phyloP scores from a whole-genome alignment of 2,797 vertebrate genomes.

The Periparus ater region DNA sequence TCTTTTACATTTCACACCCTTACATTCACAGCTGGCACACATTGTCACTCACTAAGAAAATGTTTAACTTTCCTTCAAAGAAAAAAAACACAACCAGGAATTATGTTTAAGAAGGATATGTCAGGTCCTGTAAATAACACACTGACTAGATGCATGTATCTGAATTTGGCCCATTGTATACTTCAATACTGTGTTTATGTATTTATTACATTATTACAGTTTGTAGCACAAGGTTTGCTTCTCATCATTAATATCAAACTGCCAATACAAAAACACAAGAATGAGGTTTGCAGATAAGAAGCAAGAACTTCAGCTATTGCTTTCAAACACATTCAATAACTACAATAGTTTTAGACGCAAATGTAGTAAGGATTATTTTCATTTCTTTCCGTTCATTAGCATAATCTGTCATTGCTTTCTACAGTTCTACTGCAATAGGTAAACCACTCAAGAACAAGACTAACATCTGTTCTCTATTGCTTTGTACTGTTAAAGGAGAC shows the following conservation, averaged over 20 bases:
- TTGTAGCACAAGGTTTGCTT: background rate
- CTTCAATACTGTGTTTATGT: fast-evolving
- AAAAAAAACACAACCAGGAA: background rate
- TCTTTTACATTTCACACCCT: background rate
- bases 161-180: background rate
- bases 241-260: background rate
- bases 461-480: background rate
- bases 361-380: background rate
- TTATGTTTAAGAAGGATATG: background rate
- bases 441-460: background rate
- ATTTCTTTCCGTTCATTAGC: background rate
- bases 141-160: background rate
- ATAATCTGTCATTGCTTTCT: background rate
- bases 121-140: background rate
- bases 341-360: background rate
- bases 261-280: background rate
- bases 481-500: background rate
- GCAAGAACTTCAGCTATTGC: background rate
- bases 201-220: background rate
- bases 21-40: background rate
- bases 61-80: background rate
- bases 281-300: background rate
- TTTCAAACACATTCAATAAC: background rate
- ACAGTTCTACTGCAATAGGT: background rate
- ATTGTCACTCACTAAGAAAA: background rate